Base-by-base conservation (phyloP, 2,888 invertebrate genomes). In the Drosophila paucipuncta region DNA sequence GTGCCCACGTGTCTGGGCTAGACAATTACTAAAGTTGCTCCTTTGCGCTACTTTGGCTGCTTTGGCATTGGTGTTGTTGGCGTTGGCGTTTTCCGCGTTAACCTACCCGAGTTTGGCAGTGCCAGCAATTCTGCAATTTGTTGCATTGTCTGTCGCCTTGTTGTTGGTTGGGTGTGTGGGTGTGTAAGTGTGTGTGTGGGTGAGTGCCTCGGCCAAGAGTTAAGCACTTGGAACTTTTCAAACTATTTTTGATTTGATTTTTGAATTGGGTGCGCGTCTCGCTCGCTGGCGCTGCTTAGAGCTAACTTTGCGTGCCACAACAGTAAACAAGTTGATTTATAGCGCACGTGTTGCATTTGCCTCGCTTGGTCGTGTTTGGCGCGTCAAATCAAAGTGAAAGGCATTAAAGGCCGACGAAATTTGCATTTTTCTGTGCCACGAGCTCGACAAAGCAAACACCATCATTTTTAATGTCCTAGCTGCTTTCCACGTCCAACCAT, bases 181-280 rank as follows among this genome's bases (percentile, higher is more conserved):
- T 35, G 22, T 31, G n/a, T 22, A 6, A 16, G 47, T 22, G 50
- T 25, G 54, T 35, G 37, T 10, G 57, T 39, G 39, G 37, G 55
- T 37, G 59, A 30, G 49, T 53, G 75, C 68, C 65, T 69, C 58
- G 80, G 75, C 75, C 75, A 85, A 75, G 74, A 84, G 85, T 79
- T 89, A 89, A 85, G 91, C 88, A 82, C 88, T 89, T 87, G 88
- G 70, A 85, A 89, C 71, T 86, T 89, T 83, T 72, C 54, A 85
- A 88, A 89, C 91, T 82, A 89, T 89, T 88, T 88, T 79, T 88
- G 87, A 89, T 88, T 89, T 89, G 91, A 89, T 91, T 90, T 89
- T 76, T 85, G 88, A 82, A 87, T 78, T 83, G 83, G 70, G 84
- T 66, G 68, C 71, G 69, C 74, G 53, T 64, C 69, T 68, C 74